Percentiles rank a stretch among this genome's conserved stretches.
phyloP scores from a whole-genome alignment of 92 coral and sea anemone species.

The Metridium senile region DNA sequence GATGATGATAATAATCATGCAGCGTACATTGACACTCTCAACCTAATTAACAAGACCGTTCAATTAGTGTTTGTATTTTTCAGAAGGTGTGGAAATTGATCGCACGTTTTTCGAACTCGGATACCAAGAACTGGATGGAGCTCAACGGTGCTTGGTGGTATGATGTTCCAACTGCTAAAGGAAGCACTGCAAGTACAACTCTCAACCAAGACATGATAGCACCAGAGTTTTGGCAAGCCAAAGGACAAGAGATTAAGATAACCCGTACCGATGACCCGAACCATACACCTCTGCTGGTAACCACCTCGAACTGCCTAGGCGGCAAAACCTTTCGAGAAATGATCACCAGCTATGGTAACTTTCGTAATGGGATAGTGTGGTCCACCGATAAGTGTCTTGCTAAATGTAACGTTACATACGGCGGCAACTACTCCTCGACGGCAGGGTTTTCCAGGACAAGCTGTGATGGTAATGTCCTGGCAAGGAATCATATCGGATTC shows the following conservation, averaged over 20 bases:
- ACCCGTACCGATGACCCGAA: constrained; percentile 66
- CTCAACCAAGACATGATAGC: constrained; percentile 74
- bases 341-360: no score
- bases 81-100: constrained; percentile 65
- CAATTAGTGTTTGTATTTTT: no score
- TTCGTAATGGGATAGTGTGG: no score
- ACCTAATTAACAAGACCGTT: no score
- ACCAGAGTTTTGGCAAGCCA: constrained; percentile 62
- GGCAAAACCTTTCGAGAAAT: constrained; percentile 63
- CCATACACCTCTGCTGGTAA: constrained; percentile 52
- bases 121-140: constrained; percentile 65
- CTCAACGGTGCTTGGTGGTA: constrained; percentile 71
- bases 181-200: constrained; percentile 49
- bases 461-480: no score
- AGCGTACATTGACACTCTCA: no score
- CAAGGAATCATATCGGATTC: no score
- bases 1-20: no score
- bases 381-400: no score
- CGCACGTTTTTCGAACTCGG: constrained; percentile 72
- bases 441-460: no score
- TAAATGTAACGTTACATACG: no score
- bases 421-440: no score
- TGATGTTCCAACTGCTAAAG: constrained; percentile 49
- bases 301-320: constrained; percentile 54
- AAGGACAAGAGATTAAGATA: constrained; percentile 57